Base-by-base conservation (phyloP, 2,797 vertebrate genomes). In the Coracias cyanogaster region DNA sequence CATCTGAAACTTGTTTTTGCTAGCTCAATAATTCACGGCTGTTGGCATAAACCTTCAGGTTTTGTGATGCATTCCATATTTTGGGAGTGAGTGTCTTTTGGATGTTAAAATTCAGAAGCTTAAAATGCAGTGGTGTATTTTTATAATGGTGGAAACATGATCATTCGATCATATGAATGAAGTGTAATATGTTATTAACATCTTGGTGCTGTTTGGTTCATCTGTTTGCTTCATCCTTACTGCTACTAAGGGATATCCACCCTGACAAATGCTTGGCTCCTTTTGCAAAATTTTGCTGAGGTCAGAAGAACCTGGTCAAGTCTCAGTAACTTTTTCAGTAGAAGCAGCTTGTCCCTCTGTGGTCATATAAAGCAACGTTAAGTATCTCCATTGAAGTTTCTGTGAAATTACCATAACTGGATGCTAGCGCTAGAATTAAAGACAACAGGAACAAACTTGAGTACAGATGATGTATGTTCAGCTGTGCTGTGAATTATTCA, bases 121-220 rank as follows among this genome's bases (percentile, higher is more conserved):
- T 10, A 19, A 4, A 81, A n/a, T 54, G 45, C 16, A 7, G 4
- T 9, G 11, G 3, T 33, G 3, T 79, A 18, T 72, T 55, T 46
- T 48, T 35, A 1, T 20, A 55, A 39, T 4, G 31, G 14, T 61
- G 46, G 14, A 10, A 22, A 77, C 58, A 65, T 18, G 25, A 39
- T 35, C 43, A 25, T 19, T 76, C 0, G 1, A 16, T 74, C 3
- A 1, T 7, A 15, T 6, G 14, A 72, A 57, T 66, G 31, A 77
- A 87, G 20, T 21, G 3, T 29, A 41, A 9, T 28, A 14, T 0
- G 0, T 55, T 65, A 21, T 10, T 46, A 60, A 55, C 3, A 12
- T 86, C 15, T 35, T 74, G 3, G 0, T 83, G 21, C 20, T 80
- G 6, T 9, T 74, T 43, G 35, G 22, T 82, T 92, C 12, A 17